phyloP scores from a whole-genome alignment of 2,888 invertebrate species.

The Galeruca laticollis region DNA sequence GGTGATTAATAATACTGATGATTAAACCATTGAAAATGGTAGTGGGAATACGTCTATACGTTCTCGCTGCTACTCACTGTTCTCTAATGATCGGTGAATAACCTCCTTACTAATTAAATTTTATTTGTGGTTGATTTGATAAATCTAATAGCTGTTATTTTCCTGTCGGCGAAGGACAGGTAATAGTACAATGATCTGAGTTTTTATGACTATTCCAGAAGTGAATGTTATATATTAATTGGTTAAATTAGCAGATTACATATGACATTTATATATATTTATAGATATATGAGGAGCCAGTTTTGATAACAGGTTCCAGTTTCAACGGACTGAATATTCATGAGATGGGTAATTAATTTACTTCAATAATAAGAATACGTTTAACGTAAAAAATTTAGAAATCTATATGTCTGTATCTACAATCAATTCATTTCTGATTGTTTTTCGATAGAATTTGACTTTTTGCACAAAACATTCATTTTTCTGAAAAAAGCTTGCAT shows the following conservation, averaged over 20 bases:
- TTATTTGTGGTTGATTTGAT: slow-evolving; percentile 21
- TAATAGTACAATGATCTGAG: slow-evolving; percentile 22
- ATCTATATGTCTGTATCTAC: too few species aligned
- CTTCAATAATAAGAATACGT: too few species aligned
- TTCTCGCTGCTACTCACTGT: not conserved
- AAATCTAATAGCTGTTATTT: slow-evolving; percentile 15
- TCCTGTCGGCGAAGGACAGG: slow-evolving; percentile 5
- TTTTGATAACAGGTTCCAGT: not conserved
- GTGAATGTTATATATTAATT: not conserved
- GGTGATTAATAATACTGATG: not conserved
- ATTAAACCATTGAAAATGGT: not conserved
- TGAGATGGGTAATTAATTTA: not conserved
- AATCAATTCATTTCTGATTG: too few species aligned
- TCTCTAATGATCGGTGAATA: slow-evolving; percentile 14
- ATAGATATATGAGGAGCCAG: not conserved
- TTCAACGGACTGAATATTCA: not conserved
- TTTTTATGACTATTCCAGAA: not conserved
- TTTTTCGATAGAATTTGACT: too few species aligned
- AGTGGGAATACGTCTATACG: not conserved
- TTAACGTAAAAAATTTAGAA: too few species aligned
- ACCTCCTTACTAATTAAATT: slow-evolving; percentile 22
- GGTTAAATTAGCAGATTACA: not conserved
- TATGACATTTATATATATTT: not conserved
- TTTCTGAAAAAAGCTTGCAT: too few species aligned
- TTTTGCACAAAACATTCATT: too few species aligned